Evolutionary conservation across 2,797 vertebrate species (phyloP).

Genomic region (Amniataba percoides): DNA sequence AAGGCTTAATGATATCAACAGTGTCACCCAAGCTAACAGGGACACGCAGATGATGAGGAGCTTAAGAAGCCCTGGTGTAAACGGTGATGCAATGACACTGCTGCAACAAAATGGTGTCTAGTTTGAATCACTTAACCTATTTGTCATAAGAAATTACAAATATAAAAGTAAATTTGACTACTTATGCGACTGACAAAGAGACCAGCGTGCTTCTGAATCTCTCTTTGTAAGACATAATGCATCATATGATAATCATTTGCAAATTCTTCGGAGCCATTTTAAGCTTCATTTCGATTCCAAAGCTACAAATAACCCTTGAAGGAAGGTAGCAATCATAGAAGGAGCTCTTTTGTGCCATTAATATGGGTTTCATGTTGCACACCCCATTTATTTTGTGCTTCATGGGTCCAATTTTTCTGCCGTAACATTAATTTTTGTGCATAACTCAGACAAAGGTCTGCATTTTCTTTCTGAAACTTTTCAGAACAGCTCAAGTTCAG

Average conservation of each 20-base stretch:
- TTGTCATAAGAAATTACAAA: slow-evolving; percentile 37
- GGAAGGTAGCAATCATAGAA: slow-evolving; percentile 22
- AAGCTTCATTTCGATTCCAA: slow-evolving; percentile 21
- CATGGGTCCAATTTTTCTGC: slow-evolving; percentile 1
- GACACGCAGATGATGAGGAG: slow-evolving; percentile 24
- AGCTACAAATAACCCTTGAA: slow-evolving; percentile 50
- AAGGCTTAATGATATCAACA: slow-evolving; percentile 36
- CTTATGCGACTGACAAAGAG: slow-evolving; percentile 17
- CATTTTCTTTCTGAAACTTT: neutral
- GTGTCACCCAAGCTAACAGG: slow-evolving; percentile 32
- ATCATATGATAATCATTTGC: slow-evolving; percentile 52
- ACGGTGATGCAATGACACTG: slow-evolving; percentile 15
- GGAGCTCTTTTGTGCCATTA: slow-evolving; percentile 33
- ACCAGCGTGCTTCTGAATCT: slow-evolving; percentile 22
- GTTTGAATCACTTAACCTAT: slow-evolving; percentile 23
- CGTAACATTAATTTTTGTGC: neutral
- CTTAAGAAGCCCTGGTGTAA: slow-evolving; percentile 20
- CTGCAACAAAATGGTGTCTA: slow-evolving; percentile 38
- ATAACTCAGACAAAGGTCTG: neutral
- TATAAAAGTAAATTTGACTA: slow-evolving; percentile 19
- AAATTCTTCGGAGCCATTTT: slow-evolving; percentile 47
- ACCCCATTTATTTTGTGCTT: slow-evolving; percentile 27
- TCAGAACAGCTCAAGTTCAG: neutral
- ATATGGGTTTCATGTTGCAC: slow-evolving; percentile 30
- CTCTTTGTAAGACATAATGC: slow-evolving; percentile 21